These are phyloP conservation scores for Ylistrum balloti DNA, from an alignment of 1,140 invertebrate genomes.

Conservation along the genomic window DNA sequence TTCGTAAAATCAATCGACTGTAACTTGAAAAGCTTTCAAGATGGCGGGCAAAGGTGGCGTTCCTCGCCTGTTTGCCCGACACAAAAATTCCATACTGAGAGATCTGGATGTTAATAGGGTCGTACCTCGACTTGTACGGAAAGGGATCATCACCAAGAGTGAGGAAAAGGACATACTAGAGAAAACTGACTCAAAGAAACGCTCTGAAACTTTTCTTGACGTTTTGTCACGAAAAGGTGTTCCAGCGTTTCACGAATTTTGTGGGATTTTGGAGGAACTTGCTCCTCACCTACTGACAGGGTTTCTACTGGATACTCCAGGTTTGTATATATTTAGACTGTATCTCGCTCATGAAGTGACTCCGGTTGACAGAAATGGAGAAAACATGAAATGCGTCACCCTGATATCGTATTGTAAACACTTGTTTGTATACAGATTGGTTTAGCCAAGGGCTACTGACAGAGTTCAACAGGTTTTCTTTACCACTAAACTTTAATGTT, in stretches of 20 bases:
- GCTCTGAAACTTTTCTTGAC: slow-evolving; percentile 73
- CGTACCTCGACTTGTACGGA: slow-evolving; percentile 69
- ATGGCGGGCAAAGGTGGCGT: slow-evolving; percentile 75
- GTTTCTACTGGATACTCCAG: slow-evolving; percentile 73
- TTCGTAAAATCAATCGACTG: not conserved
- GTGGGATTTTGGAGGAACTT: slow-evolving; percentile 70
- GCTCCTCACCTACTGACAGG: slow-evolving; percentile 72
- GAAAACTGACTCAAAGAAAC: slow-evolving; percentile 57
- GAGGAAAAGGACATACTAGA: slow-evolving; percentile 71
- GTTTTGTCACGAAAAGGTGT: slow-evolving; percentile 74
- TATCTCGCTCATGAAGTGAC: not conserved
- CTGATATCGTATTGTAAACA: not conserved
- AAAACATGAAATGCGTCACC: not conserved
- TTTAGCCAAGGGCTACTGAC: not conserved
- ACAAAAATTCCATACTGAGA: slow-evolving; percentile 69
- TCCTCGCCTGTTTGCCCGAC: slow-evolving; percentile 71
- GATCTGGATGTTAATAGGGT: slow-evolving; percentile 75
- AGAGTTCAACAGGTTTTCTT: not conserved
- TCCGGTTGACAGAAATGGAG: not conserved
- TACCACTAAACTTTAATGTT: not conserved
- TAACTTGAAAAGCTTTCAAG: slow-evolving; percentile 65
- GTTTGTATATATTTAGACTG: slow-evolving; percentile 58
- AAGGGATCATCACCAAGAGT: slow-evolving; percentile 69
- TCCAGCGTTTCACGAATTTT: slow-evolving; percentile 76
- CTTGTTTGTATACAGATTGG: not conserved